phyloP scores from a whole-genome alignment of 1,140 invertebrate genomes.

The Calephelis nemesis region DNA sequence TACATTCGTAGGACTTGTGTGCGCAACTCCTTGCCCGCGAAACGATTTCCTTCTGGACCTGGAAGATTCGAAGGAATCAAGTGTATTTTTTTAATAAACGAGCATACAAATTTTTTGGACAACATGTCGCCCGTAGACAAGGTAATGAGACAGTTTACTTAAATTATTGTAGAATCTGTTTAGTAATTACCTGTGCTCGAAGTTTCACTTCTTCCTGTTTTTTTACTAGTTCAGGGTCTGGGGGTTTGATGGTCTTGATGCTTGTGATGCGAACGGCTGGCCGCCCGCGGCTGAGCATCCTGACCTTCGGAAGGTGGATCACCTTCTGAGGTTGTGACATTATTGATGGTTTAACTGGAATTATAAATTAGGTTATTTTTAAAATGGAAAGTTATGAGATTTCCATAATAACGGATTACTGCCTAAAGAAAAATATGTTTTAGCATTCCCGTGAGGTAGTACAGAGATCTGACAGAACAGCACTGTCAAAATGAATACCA shows the following conservation, averaged over 20 bases:
- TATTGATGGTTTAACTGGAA: slow-evolving; percentile 51
- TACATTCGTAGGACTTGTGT: slow-evolving; percentile 58
- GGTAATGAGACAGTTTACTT: too few relatives aligned
- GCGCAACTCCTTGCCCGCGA: slow-evolving; percentile 54
- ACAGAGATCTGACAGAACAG: too few relatives aligned
- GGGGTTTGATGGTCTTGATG: slow-evolving; percentile 60
- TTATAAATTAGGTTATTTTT: neutral
- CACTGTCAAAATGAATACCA: too few relatives aligned
- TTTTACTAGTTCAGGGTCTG: slow-evolving; percentile 53
- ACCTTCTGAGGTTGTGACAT: slow-evolving; percentile 53
- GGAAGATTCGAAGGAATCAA: slow-evolving; percentile 21
- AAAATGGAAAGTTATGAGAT: neutral
- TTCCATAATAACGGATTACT: too few relatives aligned
- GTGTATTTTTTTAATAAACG: neutral
- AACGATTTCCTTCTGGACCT: slow-evolving; percentile 71
- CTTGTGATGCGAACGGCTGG: slow-evolving; percentile 57
- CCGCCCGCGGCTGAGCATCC: slow-evolving; percentile 53
- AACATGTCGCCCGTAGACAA: too few relatives aligned
- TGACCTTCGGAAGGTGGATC: slow-evolving; percentile 56
- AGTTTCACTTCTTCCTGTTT: slow-evolving; percentile 69
- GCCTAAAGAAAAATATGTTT: too few relatives aligned
- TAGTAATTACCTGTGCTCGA: slow-evolving; percentile 55
- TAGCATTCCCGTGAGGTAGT: too few relatives aligned
- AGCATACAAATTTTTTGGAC: too few relatives aligned
- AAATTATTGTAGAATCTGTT: neutral